These are phyloP conservation scores for Hydroisotoma schaefferi DNA, from an alignment of 2,888 invertebrate species.

Conservation along the genomic window DNA sequence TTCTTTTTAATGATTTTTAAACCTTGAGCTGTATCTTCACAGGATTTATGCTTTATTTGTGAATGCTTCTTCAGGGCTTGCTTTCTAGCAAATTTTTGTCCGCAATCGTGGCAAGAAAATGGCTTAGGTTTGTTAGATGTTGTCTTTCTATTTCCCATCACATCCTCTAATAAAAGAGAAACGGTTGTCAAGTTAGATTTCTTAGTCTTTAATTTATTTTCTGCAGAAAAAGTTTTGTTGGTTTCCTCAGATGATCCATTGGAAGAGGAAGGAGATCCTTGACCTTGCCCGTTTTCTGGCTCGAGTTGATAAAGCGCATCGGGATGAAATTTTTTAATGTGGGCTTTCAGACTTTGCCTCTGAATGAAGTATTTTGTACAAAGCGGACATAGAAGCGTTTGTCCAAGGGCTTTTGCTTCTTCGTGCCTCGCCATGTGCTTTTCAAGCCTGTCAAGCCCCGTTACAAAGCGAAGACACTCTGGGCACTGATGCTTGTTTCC, in stretches of 20 bases:
- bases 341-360: conserved; percentile 39
- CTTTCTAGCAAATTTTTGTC: conserved; percentile 21
- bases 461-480: conserved; percentile 41
- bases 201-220: background rate
- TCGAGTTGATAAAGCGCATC: conserved; percentile 8
- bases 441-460: conserved; percentile 32
- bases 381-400: conserved; percentile 33
- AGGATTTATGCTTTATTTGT: background rate
- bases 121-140: conserved; percentile 1
- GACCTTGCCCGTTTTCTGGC: background rate
- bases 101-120: conserved; percentile 11
- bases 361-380: conserved; percentile 44
- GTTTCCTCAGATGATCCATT: background rate
- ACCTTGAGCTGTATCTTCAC: too few species aligned
- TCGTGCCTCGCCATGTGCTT: conserved; percentile 42
- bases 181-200: background rate
- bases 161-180: background rate
- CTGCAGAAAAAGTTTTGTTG: background rate
- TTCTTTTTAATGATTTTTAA: too few species aligned
- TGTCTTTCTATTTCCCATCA: background rate
- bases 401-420: conserved; percentile 35
- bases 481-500: conserved; percentile 42
- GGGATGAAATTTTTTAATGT: conserved; percentile 41
- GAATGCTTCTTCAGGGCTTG: conserved; percentile 27
- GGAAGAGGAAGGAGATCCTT: background rate